phyloP scores from a whole-genome alignment of 2,888 invertebrate species.

The Apamea anceps region DNA sequence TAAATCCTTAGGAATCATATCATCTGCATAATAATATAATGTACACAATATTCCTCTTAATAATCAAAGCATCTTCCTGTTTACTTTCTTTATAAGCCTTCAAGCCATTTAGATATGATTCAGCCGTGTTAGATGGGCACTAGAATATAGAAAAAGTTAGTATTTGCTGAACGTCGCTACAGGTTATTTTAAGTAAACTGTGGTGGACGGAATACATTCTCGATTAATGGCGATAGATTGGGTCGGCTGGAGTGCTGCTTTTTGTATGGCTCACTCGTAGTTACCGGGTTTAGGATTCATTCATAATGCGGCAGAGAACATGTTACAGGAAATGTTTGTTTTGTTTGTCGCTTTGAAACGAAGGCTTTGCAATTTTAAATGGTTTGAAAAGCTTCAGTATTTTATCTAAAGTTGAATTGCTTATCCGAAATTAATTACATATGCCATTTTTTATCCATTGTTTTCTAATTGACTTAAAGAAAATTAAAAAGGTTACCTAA shows the following conservation, averaged over 20 bases:
- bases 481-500: too few species aligned
- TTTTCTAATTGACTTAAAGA: too few species aligned
- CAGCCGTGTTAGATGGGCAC: constrained; percentile 53
- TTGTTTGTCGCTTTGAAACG: neutral
- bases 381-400: neutral
- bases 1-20: neutral
- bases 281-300: constrained; percentile 52
- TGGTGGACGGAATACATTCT: constrained; percentile 76
- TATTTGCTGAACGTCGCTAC: constrained; percentile 63
- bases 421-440: neutral
- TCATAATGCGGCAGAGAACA: constrained; percentile 43
- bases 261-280: constrained; percentile 66
- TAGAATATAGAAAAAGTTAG: constrained; percentile 65
- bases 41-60: constrained; percentile 6
- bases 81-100: constrained; percentile 56
- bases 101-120: constrained; percentile 69
- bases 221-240: constrained; percentile 84
- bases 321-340: neutral
- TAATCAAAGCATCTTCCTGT: constrained; percentile 34
- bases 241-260: constrained; percentile 69
- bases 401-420: neutral
- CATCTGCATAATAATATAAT: neutral
- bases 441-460: too few species aligned
- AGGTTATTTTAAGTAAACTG: constrained; percentile 72
- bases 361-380: neutral